Conservation (phyloP, 2,113 vertebrate species). For the Brachionichthys hirsutus region DNA sequence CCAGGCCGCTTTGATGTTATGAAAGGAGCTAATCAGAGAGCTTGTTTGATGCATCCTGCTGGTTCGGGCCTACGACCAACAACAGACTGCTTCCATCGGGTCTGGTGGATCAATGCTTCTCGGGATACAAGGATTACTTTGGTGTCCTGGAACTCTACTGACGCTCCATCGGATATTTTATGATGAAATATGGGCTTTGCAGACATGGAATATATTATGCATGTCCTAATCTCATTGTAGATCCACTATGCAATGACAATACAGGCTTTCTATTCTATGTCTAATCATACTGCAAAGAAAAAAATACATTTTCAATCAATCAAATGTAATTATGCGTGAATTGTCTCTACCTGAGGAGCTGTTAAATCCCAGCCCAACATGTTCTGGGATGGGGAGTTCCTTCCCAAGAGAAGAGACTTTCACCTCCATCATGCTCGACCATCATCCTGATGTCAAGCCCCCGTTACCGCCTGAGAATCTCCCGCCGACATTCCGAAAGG, state of each 20-base stretch:
- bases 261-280: no score
- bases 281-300: not conserved
- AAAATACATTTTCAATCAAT: no score
- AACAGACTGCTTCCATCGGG: not conserved
- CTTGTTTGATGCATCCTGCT: not conserved
- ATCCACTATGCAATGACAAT: no score
- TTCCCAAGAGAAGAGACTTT: slow-evolving; percentile 10
- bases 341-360: not conserved
- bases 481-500: slow-evolving; percentile 51
- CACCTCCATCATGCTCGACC: slow-evolving; percentile 35
- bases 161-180: no score
- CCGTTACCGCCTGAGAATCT: slow-evolving; percentile 55
- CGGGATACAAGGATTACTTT: no score
- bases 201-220: no score
- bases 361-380: not conserved
- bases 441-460: slow-evolving; percentile 53
- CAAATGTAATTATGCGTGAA: no score
- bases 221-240: no score
- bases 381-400: not conserved
- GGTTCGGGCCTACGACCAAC: not conserved
- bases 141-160: no score
- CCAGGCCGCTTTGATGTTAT: slow-evolving; percentile 59
- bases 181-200: no score
- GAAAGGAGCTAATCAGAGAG: slow-evolving; percentile 24
- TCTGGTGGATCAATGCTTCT: no score